Conservation (phyloP, 2,888 invertebrate species). For the Athalia cordata region DNA sequence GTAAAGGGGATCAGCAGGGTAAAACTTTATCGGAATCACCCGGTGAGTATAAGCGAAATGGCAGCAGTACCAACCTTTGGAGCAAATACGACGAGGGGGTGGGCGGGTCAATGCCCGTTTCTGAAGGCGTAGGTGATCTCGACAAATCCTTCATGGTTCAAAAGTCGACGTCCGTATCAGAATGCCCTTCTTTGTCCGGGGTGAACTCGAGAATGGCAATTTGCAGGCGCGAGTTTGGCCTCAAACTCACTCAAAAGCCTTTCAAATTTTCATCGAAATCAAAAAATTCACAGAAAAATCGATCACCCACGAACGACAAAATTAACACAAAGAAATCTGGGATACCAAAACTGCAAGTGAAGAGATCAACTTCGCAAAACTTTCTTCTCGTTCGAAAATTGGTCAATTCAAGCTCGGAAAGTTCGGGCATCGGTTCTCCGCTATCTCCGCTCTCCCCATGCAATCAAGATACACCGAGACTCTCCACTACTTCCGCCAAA, state of each 20-base stretch:
- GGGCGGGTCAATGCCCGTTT: not conserved
- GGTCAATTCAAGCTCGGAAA: constrained; percentile 67
- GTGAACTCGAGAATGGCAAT: not conserved
- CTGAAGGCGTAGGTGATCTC: not conserved
- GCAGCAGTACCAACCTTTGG: too few relatives aligned
- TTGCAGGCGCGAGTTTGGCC: constrained; percentile 16
- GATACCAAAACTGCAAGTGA: constrained; percentile 59
- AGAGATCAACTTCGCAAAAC: constrained; percentile 50
- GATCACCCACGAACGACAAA: not conserved
- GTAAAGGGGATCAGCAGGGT: constrained; percentile 34
- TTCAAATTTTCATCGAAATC: constrained; percentile 30
- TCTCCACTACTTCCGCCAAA: constrained; percentile 32
- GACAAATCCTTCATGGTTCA: constrained; percentile 1
- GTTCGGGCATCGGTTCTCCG: constrained; percentile 67
- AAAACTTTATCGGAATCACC: constrained; percentile 20
- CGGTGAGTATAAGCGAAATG: too few relatives aligned
- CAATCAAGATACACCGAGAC: constrained; percentile 27
- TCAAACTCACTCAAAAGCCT: constrained; percentile 26
- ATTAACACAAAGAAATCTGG: constrained; percentile 46
- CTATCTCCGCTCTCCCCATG: constrained; percentile 64
- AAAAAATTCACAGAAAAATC: not conserved
- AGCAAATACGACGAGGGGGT: not conserved
- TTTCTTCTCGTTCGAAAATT: constrained; percentile 51
- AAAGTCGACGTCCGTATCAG: not conserved
- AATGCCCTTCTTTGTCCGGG: not conserved